phyloP scores from a whole-genome alignment of 2,797 vertebrate species.

The Acrossocheilus wenchowensis region DNA sequence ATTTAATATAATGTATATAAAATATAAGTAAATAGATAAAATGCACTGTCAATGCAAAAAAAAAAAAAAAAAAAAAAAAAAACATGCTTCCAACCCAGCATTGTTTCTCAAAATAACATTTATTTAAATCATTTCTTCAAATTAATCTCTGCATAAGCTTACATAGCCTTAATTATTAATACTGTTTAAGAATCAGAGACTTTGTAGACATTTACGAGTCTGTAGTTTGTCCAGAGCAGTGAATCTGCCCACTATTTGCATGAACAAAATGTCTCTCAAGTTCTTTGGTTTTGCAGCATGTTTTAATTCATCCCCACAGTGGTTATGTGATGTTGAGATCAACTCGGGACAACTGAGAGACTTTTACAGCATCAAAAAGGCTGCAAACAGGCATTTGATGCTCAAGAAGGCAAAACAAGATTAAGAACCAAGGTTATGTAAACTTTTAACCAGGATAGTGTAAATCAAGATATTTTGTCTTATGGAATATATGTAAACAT shows the following conservation, averaged over 20 bases:
- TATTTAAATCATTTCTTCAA: background rate
- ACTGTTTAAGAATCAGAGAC: background rate
- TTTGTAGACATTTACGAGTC: background rate
- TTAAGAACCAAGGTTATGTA: background rate
- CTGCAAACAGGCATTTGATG: background rate
- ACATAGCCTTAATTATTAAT: background rate
- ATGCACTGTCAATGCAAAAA: background rate
- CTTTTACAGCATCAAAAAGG: background rate
- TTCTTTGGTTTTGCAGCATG: background rate
- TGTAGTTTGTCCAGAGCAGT: background rate
- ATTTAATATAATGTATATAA: background rate
- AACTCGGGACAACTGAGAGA: background rate
- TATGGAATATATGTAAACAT: background rate
- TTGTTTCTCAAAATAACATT: background rate
- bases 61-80: background rate
- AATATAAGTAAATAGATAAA: background rate
- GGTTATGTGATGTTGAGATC: background rate
- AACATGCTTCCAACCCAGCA: background rate
- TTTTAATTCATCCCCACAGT: no score
- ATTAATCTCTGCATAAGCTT: background rate
- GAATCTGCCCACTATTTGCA: background rate
- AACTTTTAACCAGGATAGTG: background rate
- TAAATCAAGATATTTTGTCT: slow-evolving; percentile 10
- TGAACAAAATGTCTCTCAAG: background rate
- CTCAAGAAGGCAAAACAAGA: background rate